Conservation (phyloP, 2,888 invertebrate species). For the Xestia c-nigrum region DNA sequence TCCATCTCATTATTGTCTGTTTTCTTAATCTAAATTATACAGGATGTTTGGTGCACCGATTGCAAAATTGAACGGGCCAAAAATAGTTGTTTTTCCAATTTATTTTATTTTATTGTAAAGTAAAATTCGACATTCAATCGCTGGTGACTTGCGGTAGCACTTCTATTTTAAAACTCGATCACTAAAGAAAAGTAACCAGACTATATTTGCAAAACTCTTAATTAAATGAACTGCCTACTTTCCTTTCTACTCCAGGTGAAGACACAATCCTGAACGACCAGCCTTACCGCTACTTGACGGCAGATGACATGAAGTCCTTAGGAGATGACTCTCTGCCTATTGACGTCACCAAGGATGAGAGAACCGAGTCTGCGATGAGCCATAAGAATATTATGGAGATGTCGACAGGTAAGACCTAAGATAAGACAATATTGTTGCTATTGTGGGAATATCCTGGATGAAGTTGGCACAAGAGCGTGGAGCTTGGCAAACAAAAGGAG, state of each 20-base stretch:
- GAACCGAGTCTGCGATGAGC: conserved; percentile 92
- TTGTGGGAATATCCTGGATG: too few relatives aligned
- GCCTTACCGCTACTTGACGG: conserved; percentile 97
- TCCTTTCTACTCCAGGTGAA: conserved; percentile 92
- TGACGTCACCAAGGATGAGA: conserved; percentile 97
- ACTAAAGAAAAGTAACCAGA: neutral
- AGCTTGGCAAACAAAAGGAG: too few relatives aligned
- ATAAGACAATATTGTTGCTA: too few relatives aligned
- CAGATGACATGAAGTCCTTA: conserved; percentile 98
- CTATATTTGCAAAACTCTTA: neutral
- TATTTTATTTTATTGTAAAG: too few relatives aligned
- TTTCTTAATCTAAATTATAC: neutral
- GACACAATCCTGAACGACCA: conserved; percentile 97
- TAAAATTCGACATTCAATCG: too few relatives aligned
- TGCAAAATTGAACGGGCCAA: neutral
- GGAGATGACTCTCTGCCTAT: conserved; percentile 98
- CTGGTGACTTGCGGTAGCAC: neutral
- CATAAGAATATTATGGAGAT: conserved; percentile 89
- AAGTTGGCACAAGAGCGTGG: too few relatives aligned
- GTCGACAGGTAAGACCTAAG: conserved; percentile 80
- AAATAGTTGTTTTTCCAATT: too few relatives aligned
- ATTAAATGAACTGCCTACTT: neutral
- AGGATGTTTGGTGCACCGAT: neutral
- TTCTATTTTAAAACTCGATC: neutral
- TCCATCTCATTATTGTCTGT: neutral